Conservation (phyloP, 1,140 invertebrate genomes). For the Penaeus chinensis region DNA sequence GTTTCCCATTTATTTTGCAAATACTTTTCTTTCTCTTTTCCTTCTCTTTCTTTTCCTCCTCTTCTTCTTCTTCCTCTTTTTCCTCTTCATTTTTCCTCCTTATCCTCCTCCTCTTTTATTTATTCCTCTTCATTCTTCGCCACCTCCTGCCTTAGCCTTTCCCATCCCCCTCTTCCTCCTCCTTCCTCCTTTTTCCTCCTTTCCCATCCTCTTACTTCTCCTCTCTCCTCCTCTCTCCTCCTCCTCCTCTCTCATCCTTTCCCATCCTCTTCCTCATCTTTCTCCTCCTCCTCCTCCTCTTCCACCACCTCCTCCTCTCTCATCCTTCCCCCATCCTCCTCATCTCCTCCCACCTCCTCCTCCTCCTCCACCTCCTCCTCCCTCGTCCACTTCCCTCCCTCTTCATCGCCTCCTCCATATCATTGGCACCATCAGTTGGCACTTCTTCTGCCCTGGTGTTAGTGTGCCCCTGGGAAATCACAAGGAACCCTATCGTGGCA, state of each 20-base stretch:
- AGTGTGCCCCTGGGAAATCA: conserved; percentile 55
- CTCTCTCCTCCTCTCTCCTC: neutral
- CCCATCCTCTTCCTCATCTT: neutral
- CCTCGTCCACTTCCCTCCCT: neutral
- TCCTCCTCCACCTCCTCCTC: neutral
- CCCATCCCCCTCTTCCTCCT: neutral
- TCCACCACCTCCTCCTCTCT: neutral
- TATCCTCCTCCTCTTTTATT: neutral
- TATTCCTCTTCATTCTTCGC: no score
- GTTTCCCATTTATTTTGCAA: neutral
- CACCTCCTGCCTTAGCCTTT: neutral
- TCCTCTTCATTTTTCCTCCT: neutral
- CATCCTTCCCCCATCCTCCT: neutral
- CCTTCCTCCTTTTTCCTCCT: neutral
- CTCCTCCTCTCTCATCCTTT: neutral
- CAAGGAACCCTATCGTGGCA: conserved; percentile 45
- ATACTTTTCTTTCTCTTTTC: neutral
- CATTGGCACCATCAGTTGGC: conserved; percentile 59
- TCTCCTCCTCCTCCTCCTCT: neutral
- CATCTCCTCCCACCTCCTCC: neutral
- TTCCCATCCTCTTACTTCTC: neutral
- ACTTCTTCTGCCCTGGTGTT: conserved; percentile 52
- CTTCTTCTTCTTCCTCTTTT: neutral
- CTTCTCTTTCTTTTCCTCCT: neutral
- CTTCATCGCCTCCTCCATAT: conserved; percentile 35